Evolutionary conservation across 2,888 invertebrate species (phyloP).

Genomic region (Dastarcus helophoroides): DNA sequence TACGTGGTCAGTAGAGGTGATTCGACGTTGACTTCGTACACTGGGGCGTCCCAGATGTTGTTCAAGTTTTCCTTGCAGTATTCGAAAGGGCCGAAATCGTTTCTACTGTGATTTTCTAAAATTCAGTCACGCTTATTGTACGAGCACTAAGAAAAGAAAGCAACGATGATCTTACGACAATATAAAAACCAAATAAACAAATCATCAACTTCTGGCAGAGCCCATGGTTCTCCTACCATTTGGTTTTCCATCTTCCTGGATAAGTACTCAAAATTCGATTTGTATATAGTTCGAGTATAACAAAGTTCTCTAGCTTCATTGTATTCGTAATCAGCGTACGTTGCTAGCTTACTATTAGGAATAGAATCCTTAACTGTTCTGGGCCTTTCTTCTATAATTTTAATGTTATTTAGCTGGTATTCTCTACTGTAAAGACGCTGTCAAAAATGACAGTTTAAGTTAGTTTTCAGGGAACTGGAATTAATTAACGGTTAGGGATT

Average conservation of each 20-base stretch:
- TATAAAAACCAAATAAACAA: constrained; percentile 26
- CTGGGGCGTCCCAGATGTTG: constrained; percentile 3
- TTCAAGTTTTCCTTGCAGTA: constrained; percentile 5
- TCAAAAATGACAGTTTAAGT: constrained; percentile 16
- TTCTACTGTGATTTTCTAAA: constrained; percentile 9
- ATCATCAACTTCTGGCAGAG: constrained; percentile 44
- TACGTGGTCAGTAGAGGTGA: constrained; percentile 24
- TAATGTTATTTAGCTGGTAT: constrained; percentile 22
- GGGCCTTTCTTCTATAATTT: constrained; percentile 26
- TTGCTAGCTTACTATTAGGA: constrained; percentile 49
- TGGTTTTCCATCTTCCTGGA: constrained; percentile 14
- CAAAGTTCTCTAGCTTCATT: constrained; percentile 37
- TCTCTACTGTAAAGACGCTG: constrained; percentile 27
- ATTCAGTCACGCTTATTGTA: background rate
- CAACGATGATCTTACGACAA: constrained; percentile 15
- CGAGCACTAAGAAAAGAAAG: background rate
- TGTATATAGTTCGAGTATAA: constrained; percentile 27
- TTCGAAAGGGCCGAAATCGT: constrained; percentile 9
- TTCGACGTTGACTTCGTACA: constrained; percentile 12
- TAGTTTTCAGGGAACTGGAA: too few relatives aligned
- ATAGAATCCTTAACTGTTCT: constrained; percentile 51
- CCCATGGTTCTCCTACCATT: constrained; percentile 45
- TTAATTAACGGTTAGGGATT: too few relatives aligned
- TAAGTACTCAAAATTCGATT: constrained; percentile 11
- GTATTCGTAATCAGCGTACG: constrained; percentile 41